Conservation (phyloP, 2,113 vertebrate genomes). For the Puffinus mauretanicus region DNA sequence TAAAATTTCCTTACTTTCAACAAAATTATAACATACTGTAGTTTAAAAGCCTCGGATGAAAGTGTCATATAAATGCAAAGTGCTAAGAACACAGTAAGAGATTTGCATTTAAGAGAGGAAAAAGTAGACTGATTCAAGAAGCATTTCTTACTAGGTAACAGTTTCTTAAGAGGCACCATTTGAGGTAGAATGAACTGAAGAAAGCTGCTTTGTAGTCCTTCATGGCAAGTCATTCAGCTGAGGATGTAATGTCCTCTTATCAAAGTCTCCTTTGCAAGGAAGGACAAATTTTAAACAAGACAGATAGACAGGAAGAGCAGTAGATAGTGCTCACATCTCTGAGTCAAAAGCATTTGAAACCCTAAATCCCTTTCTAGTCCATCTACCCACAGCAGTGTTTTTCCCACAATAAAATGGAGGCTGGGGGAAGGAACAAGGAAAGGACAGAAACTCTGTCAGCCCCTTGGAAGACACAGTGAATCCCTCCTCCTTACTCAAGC, state of each 20-base stretch:
- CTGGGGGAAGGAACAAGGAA: not conserved
- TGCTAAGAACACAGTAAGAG: not conserved
- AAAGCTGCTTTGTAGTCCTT: not conserved
- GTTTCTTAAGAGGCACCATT: not conserved
- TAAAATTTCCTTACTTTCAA: not conserved
- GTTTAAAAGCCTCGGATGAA: not conserved
- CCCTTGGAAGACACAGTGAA: not conserved
- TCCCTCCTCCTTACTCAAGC: not conserved
- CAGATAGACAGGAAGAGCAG: not conserved
- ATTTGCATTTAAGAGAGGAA: conserved; percentile 17
- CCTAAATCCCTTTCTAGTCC: not conserved
- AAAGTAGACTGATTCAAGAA: not conserved
- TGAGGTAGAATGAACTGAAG: not conserved
- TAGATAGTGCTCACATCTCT: not conserved
- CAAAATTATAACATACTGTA: not conserved
- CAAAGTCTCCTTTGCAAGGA: conserved; percentile 1
- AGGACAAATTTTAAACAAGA: not conserved
- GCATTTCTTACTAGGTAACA: not conserved
- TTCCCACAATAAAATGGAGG: not conserved
- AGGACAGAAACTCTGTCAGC: not conserved
- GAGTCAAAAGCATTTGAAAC: not conserved
- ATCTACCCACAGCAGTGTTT: not conserved
- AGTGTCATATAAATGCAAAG: not conserved
- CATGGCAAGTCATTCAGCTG: not conserved
- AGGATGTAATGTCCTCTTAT: not conserved